These are phyloP conservation scores for Mionectes olivaceus DNA, from an alignment of 2,797 vertebrate species.

Conservation along the genomic window DNA sequence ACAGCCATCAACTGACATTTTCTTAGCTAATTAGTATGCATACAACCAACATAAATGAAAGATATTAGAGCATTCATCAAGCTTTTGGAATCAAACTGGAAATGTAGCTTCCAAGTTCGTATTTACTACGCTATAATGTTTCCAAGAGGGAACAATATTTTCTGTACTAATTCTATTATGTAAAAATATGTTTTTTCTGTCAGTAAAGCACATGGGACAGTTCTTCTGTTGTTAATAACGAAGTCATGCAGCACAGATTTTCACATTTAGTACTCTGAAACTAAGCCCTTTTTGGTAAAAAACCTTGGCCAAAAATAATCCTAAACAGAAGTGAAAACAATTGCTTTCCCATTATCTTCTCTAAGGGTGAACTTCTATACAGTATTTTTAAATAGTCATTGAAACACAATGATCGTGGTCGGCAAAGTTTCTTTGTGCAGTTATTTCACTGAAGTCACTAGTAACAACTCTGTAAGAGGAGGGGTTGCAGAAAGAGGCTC, in stretches of 20 bases:
- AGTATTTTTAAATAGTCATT: not conserved
- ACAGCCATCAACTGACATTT: not conserved
- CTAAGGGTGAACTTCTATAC: slow-evolving; percentile 3
- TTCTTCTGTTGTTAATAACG: slow-evolving; percentile 65
- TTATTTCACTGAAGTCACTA: not conserved
- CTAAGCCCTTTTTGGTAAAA: slow-evolving; percentile 71
- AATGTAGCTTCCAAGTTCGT: slow-evolving; percentile 50
- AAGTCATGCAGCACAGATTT: slow-evolving; percentile 66
- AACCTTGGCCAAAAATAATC: slow-evolving; percentile 47
- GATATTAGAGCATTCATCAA: slow-evolving; percentile 1
- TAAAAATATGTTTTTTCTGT: slow-evolving; percentile 63
- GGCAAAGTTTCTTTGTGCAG: not conserved
- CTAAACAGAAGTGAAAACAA: slow-evolving; percentile 59
- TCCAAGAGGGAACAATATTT: slow-evolving; percentile 73
- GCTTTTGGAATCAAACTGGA: slow-evolving; percentile 53
- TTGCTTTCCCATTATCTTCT: slow-evolving; percentile 43
- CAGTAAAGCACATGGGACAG: slow-evolving; percentile 68
- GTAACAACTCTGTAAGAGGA: not conserved
- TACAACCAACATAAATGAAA: slow-evolving; percentile 1
- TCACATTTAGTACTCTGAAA: slow-evolving; percentile 61
- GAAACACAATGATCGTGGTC: not conserved
- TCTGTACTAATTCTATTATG: slow-evolving; percentile 71
- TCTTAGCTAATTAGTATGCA: slow-evolving; percentile 36
- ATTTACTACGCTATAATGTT: slow-evolving; percentile 48
- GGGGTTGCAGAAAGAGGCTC: not conserved